Conservation (phyloP, 2,888 invertebrate genomes). For the Drosophila buzzatii region DNA sequence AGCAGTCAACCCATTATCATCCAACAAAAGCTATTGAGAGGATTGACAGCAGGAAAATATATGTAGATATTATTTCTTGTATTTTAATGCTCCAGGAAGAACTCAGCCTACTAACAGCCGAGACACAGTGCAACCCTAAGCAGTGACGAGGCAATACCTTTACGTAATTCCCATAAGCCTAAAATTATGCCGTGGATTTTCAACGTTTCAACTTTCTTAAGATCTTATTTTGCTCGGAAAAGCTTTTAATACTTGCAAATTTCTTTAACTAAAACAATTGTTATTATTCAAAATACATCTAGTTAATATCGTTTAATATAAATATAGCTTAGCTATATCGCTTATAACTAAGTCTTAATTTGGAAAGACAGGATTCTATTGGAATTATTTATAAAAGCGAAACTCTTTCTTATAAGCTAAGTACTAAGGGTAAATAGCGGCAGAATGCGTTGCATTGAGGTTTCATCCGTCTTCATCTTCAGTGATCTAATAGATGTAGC, state of each 20-base stretch:
- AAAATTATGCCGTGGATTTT: neutral
- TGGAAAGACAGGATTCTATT: conserved; percentile 32
- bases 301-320: conserved; percentile 27
- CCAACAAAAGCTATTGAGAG: neutral
- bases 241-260: conserved; percentile 13
- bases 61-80: neutral
- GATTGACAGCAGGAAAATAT: neutral
- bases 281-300: conserved; percentile 28
- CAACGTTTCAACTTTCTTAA: neutral
- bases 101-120: neutral
- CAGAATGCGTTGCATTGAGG: conserved; percentile 65
- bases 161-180: neutral
- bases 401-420: conserved; percentile 10
- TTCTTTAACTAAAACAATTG: conserved; percentile 27
- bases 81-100: neutral
- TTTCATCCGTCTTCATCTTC: conserved; percentile 39
- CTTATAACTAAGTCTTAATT: conserved; percentile 43
- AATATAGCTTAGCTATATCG: conserved; percentile 12
- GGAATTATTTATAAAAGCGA: conserved; percentile 30
- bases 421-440: conserved; percentile 72
- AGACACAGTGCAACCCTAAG: neutral
- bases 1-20: too few relatives aligned
- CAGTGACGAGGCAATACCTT: neutral
- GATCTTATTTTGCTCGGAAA: neutral
- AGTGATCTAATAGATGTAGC: conserved; percentile 85